Conservation (phyloP, 2,888 invertebrate genomes). For the Chrysolina oricalcia region DNA sequence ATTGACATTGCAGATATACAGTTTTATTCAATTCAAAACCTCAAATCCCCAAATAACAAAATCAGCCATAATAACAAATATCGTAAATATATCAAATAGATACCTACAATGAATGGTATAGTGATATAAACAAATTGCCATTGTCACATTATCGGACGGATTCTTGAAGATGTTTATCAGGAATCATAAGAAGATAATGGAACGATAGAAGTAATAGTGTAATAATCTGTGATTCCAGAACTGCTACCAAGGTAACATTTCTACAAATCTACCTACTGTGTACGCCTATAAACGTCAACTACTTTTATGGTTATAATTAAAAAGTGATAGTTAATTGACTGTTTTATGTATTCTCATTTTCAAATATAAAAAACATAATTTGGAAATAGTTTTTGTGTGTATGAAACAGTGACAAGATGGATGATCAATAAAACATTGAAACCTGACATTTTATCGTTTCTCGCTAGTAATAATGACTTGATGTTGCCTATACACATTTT, state of each 20-base stretch:
- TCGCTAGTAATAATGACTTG: constrained; percentile 55
- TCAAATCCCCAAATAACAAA: too few relatives aligned
- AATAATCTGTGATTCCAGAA: background rate
- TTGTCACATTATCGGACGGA: too few relatives aligned
- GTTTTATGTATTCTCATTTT: constrained; percentile 33
- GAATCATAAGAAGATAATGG: too few relatives aligned
- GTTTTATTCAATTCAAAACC: too few relatives aligned
- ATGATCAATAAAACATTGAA: constrained; percentile 50
- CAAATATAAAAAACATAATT: constrained; percentile 30
- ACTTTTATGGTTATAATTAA: constrained; percentile 42
- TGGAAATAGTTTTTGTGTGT: constrained; percentile 26
- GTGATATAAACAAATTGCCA: too few relatives aligned
- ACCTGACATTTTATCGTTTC: constrained; percentile 49
- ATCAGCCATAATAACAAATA: too few relatives aligned
- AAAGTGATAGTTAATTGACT: constrained; percentile 25
- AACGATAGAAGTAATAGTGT: too few relatives aligned
- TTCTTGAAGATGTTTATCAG: too few relatives aligned
- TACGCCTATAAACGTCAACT: constrained; percentile 36
- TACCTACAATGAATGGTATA: too few relatives aligned
- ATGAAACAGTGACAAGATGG: constrained; percentile 34
- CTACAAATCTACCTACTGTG: constrained; percentile 39
- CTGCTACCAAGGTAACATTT: constrained; percentile 4
- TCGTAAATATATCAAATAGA: too few relatives aligned
- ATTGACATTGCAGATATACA: too few relatives aligned
- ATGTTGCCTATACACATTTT: constrained; percentile 50